Percentiles rank a stretch among this genome's conserved stretches.
These are phyloP conservation scores for Eristalinus aeneus DNA, from an alignment of 2,888 invertebrate genomes.

Conservation along the genomic window DNA sequence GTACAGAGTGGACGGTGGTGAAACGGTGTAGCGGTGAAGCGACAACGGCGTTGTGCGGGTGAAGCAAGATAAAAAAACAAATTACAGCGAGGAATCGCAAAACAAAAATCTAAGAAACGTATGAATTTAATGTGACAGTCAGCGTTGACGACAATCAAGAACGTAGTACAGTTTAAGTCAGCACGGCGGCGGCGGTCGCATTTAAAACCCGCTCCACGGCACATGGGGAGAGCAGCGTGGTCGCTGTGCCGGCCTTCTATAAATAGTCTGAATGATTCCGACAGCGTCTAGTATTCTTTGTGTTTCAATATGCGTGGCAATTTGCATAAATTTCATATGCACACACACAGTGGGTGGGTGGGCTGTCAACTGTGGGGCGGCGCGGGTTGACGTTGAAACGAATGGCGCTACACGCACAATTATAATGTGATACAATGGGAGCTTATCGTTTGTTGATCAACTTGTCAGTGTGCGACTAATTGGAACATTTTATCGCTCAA, in stretches of 20 bases:
- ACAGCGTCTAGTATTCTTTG: slow-evolving; percentile 29
- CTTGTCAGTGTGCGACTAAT: slow-evolving; percentile 68
- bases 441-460: slow-evolving; percentile 68
- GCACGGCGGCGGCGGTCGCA: not conserved
- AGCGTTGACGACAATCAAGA: not conserved
- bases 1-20: not conserved
- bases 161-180: not conserved
- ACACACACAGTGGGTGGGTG: slow-evolving; percentile 4
- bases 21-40: not conserved
- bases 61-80: slow-evolving; percentile 4
- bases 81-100: slow-evolving; percentile 3
- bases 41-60: not conserved
- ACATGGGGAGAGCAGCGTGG: not conserved
- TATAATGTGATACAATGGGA: slow-evolving; percentile 39
- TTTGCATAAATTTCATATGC: slow-evolving; percentile 63
- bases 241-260: slow-evolving; percentile 33
- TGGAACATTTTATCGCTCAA: slow-evolving; percentile 65
- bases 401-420: slow-evolving; percentile 22
- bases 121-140: slow-evolving; percentile 31
- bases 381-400: slow-evolving; percentile 9
- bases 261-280: slow-evolving; percentile 55
- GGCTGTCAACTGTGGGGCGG: not conserved
- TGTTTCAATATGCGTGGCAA: slow-evolving; percentile 61
- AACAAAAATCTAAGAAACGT: slow-evolving; percentile 3
- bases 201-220: slow-evolving; percentile 33